A percentile compares a stretch with the other conserved stretches of the same genome.
Conservation (phyloP, 2,797 vertebrate species). For the Xenops minutus region DNA sequence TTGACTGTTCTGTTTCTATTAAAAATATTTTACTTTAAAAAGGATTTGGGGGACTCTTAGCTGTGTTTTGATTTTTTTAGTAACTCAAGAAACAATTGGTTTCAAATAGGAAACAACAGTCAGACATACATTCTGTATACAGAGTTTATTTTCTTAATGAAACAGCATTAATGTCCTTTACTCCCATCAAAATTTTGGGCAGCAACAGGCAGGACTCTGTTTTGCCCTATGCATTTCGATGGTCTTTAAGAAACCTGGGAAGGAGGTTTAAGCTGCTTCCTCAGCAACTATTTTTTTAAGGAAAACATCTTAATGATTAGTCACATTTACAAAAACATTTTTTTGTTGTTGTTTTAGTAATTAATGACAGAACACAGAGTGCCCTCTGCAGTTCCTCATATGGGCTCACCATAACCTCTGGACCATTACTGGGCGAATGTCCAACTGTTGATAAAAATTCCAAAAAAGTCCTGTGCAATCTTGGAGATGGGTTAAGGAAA, state of each 20-base stretch:
- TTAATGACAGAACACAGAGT: not conserved
- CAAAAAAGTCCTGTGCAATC: not conserved
- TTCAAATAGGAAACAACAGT: not conserved
- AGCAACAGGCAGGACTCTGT: not conserved
- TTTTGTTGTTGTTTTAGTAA: not conserved
- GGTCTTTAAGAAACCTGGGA: not conserved
- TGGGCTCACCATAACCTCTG: not conserved
- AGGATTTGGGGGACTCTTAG: not conserved
- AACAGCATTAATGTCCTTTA: not conserved
- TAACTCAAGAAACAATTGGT: not conserved
- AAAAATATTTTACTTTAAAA: not conserved
- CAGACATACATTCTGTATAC: not conserved
- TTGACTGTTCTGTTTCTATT: not conserved
- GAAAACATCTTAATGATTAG: not conserved
- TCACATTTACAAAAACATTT: not conserved
- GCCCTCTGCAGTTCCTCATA: not conserved
- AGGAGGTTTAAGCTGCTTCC: not conserved
- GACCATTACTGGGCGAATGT: not conserved
- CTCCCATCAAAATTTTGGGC: not conserved
- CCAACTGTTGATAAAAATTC: not conserved
- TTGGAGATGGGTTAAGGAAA: not conserved
- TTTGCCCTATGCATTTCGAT: not conserved
- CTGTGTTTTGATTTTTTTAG: not conserved
- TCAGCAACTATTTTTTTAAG: not conserved
- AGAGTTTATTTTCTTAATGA: not conserved